These are phyloP conservation scores for Zalophus californianus DNA, from an alignment of 2,797 vertebrate species.

Conservation along the genomic window DNA sequence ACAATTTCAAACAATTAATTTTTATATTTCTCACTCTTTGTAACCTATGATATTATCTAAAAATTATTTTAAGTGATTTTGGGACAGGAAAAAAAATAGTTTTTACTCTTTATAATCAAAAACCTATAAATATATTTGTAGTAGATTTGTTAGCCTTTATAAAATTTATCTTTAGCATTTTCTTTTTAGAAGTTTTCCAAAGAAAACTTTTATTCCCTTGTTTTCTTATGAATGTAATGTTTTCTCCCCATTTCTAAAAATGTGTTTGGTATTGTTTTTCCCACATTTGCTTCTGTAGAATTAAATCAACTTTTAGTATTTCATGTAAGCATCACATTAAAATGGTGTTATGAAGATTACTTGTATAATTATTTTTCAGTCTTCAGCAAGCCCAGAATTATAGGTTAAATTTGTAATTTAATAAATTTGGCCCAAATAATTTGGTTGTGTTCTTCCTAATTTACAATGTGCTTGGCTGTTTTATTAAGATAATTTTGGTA, in stretches of 20 bases:
- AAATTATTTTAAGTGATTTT: not conserved
- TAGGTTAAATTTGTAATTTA: not conserved
- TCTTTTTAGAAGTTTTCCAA: not conserved
- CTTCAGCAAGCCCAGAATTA: not conserved
- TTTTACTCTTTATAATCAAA: not conserved
- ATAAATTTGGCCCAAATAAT: not conserved
- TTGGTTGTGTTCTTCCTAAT: not conserved
- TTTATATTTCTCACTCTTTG: not conserved
- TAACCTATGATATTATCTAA: not conserved
- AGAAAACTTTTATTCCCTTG: not conserved
- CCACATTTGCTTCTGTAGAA: not conserved
- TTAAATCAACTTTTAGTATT: slow-evolving; percentile 13
- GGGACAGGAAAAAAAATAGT: not conserved
- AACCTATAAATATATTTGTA: not conserved
- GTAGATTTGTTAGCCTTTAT: not conserved
- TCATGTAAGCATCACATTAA: not conserved
- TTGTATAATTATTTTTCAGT: not conserved
- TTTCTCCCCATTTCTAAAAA: not conserved
- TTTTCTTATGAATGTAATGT: not conserved
- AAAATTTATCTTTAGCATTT: not conserved
- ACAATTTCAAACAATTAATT: not conserved
- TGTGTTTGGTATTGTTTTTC: not conserved
- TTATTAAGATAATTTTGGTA: not conserved
- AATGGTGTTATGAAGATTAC: not conserved
- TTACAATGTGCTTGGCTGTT: not conserved